These are phyloP conservation scores for Sarcophaga variegata DNA, from an alignment of 2,888 invertebrate species.

Conservation along the genomic window DNA sequence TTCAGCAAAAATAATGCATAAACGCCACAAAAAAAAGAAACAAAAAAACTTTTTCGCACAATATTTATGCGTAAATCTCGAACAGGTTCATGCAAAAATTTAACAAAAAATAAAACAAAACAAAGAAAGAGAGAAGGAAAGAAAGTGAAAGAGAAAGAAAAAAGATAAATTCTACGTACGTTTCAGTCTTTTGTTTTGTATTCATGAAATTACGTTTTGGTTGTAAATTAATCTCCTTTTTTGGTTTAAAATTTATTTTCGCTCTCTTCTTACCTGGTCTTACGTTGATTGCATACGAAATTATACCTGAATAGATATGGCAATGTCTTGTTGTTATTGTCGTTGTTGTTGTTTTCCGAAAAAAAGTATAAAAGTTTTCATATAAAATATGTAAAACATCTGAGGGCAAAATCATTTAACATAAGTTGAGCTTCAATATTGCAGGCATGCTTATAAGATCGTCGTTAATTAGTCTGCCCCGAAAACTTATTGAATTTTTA, in stretches of 20 bases:
- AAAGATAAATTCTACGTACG: too few relatives aligned
- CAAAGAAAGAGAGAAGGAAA: not conserved
- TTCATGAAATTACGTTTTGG: not conserved
- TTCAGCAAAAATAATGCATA: not conserved
- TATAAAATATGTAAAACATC: not conserved
- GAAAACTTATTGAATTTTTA: too few relatives aligned
- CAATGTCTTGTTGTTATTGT: too few relatives aligned
- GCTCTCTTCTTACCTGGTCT: not conserved
- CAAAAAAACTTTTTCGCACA: constrained; percentile 44
- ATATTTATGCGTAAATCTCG: constrained; percentile 45
- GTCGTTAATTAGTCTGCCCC: too few relatives aligned
- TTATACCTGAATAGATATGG: constrained; percentile 21
- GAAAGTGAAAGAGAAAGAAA: too few relatives aligned
- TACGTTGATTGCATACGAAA: constrained; percentile 59
- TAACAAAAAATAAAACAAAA: not conserved
- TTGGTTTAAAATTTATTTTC: constrained; percentile 51
- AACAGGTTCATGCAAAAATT: constrained; percentile 2
- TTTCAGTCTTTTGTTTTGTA: not conserved
- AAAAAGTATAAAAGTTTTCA: constrained; percentile 14
- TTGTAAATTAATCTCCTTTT: constrained; percentile 36
- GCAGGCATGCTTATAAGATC: too few relatives aligned
- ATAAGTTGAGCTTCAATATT: not conserved
- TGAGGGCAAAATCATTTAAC: constrained; percentile 14
- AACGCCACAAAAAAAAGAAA: constrained; percentile 7
- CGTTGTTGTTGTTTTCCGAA: too few relatives aligned